Evolutionary conservation across 2,888 invertebrate genomes (phyloP).

Genomic region (Athetis lepigone): DNA sequence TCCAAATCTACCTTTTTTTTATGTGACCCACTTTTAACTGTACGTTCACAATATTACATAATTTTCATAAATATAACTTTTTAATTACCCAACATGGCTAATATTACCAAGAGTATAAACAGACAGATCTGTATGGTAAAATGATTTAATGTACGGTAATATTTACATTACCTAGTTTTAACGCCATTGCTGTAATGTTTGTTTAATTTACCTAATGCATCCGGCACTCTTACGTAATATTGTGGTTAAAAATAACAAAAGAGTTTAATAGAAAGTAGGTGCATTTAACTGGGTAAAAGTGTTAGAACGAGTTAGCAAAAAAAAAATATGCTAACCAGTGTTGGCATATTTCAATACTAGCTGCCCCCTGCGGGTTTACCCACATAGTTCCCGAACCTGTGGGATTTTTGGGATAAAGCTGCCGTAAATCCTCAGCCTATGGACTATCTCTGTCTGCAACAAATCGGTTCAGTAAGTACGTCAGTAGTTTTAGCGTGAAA

Average conservation of each 20-base stretch:
- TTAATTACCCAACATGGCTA: background rate
- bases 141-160: slow-evolving; percentile 58
- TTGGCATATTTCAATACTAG: no score
- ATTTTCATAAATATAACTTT: background rate
- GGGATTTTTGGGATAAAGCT: no score
- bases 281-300: slow-evolving; percentile 1
- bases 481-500: no score
- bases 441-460: no score
- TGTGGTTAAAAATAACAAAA: slow-evolving; percentile 53
- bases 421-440: no score
- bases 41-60: background rate
- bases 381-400: no score
- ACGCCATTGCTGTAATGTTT: slow-evolving; percentile 36
- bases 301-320: background rate
- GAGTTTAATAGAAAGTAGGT: slow-evolving; percentile 22
- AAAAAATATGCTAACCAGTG: background rate
- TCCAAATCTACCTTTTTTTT: no score
- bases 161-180: slow-evolving; percentile 62
- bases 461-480: no score
- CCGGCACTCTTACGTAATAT: slow-evolving; percentile 55
- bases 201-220: slow-evolving; percentile 53
- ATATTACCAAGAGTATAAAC: slow-evolving; percentile 21
- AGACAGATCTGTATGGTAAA: slow-evolving; percentile 36
- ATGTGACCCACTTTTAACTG: background rate
- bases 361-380: no score